phyloP scores from a whole-genome alignment of 2,113 vertebrate species.

The Lophura nycthemera region DNA sequence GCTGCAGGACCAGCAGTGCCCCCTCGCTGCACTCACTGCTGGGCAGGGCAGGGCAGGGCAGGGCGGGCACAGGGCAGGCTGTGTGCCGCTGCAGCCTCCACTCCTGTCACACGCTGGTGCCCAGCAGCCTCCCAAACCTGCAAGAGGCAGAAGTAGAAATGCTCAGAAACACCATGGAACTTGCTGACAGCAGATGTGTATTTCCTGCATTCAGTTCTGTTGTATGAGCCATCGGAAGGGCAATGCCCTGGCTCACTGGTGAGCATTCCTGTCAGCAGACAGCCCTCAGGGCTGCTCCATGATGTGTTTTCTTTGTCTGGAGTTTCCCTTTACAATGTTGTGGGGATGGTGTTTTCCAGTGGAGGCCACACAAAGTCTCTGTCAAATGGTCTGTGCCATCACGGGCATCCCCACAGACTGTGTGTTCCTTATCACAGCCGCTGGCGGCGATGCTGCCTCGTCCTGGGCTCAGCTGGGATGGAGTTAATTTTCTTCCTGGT shows the following conservation, averaged over 20 bases:
- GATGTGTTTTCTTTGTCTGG: not conserved
- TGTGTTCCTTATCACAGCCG: not conserved
- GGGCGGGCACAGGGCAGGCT: not conserved
- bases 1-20: not conserved
- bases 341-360: not conserved
- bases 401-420: no score
- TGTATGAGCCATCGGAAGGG: not conserved
- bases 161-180: not conserved
- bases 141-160: not conserved
- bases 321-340: not conserved
- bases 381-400: not conserved
- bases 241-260: not conserved
- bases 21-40: rapidly evolving
- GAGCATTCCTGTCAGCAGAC: not conserved
- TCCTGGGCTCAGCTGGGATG: no score
- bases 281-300: not conserved
- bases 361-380: not conserved
- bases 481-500: no score
- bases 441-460: not conserved
- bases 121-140: not conserved
- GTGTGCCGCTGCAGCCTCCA: not conserved
- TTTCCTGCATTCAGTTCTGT: not conserved
- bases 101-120: not conserved
- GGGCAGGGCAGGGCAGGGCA: not conserved
- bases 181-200: not conserved